Evolutionary conservation across 2,888 invertebrate species (phyloP).

Genomic region (Yponomeuta malinellus): DNA sequence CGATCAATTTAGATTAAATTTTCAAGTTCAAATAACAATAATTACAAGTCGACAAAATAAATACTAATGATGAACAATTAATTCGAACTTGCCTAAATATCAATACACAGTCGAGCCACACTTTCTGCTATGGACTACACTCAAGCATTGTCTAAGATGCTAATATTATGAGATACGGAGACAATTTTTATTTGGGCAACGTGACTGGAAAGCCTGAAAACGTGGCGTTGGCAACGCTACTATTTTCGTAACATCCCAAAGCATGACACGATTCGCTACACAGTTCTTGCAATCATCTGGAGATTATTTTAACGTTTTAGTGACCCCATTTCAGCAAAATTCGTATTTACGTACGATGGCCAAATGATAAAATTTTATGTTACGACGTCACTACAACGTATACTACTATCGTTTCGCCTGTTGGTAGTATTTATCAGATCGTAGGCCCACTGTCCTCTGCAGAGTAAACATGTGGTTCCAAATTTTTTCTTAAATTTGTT

Average conservation of each 20-base stretch:
- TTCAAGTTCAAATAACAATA: slow-evolving; percentile 31
- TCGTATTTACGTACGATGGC: too few species aligned
- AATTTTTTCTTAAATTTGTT: too few species aligned
- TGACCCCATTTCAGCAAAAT: too few species aligned
- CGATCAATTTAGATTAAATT: slow-evolving; percentile 28
- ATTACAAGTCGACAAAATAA: slow-evolving; percentile 3
- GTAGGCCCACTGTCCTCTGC: too few species aligned
- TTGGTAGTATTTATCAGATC: too few species aligned
- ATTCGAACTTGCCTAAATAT: background rate
- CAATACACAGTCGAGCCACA: background rate
- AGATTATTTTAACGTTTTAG: too few species aligned
- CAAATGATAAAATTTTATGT: too few species aligned
- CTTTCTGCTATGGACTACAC: background rate
- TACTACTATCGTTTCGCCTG: too few species aligned
- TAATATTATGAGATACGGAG: background rate
- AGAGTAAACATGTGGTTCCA: too few species aligned
- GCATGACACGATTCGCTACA: background rate
- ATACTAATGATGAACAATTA: background rate
- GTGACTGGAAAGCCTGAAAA: background rate
- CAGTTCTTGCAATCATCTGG: too few species aligned
- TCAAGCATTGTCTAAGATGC: background rate
- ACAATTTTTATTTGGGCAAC: background rate
- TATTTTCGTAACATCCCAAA: background rate
- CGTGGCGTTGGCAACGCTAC: background rate
- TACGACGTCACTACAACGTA: too few species aligned